A percentile compares a stretch with the other conserved stretches of the same genome.
These are phyloP conservation scores for rat (Rattus norvegicus) DNA, from an alignment of 2,113 vertebrate genomes.

Conservation along the genomic window DNA sequence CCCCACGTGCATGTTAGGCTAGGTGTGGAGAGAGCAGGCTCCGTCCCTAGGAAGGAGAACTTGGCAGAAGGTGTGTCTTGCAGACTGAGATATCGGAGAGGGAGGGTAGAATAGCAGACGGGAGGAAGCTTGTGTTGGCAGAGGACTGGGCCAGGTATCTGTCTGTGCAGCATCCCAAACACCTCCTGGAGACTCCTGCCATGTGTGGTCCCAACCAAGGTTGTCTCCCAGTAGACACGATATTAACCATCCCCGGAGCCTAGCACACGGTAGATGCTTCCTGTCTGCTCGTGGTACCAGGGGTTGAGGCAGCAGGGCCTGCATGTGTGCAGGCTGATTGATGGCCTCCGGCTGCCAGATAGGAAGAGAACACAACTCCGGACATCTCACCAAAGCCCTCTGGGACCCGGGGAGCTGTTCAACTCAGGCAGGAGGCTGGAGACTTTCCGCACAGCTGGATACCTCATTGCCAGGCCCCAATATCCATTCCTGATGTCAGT, in stretches of 20 bases:
- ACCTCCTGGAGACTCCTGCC: not conserved
- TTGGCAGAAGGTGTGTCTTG: not conserved
- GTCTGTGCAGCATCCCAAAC: accelerated
- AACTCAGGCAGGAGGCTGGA: not conserved
- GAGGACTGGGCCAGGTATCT: not conserved
- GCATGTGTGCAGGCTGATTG: not conserved
- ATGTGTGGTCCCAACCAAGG: not conserved
- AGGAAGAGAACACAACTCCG: not conserved
- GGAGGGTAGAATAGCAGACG: too few relatives aligned
- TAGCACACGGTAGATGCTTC: not conserved
- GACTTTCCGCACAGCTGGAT: not conserved
- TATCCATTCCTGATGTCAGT: not conserved
- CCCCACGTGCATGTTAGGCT: accelerated
- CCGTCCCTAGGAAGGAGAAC: accelerated
- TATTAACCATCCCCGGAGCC: not conserved
- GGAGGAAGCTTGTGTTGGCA: not conserved
- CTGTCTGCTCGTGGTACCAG: not conserved
- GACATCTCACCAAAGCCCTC: not conserved
- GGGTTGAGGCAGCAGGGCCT: too few relatives aligned
- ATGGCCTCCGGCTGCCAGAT: not conserved
- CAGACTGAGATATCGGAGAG: accelerated
- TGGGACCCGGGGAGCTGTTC: not conserved
- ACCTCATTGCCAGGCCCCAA: not conserved
- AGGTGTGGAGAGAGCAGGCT: too few relatives aligned
- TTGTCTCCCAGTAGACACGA: accelerated